Evolutionary conservation across 2,797 vertebrate genomes (phyloP).

Genomic region (Alcedo atthis): DNA sequence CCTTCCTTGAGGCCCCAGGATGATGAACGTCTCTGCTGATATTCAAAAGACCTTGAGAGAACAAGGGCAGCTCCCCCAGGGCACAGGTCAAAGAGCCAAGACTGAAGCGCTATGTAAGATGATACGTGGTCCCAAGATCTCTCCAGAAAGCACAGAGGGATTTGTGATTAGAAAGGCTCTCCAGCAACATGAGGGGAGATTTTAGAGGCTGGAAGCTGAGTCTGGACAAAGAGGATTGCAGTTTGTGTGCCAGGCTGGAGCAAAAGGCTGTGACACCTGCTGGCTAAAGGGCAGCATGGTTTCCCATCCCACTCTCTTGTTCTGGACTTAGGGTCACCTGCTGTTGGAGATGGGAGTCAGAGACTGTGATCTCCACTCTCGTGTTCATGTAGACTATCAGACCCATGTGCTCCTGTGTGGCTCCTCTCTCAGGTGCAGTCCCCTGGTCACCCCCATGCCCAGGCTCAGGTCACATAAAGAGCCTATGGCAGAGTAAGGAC

Average conservation of each 20-base stretch:
- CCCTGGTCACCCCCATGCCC: background rate
- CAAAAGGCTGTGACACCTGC: background rate
- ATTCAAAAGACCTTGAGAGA: slow-evolving; percentile 38
- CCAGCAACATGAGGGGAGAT: background rate
- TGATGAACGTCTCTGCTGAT: slow-evolving; percentile 26
- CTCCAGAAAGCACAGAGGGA: background rate
- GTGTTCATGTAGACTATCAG: background rate
- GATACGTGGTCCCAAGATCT: background rate
- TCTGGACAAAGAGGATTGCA: background rate
- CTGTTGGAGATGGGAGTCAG: background rate
- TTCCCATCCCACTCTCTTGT: background rate
- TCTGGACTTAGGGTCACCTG: background rate
- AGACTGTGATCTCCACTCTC: background rate
- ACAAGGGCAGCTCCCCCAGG: slow-evolving; percentile 6
- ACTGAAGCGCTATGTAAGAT: background rate
- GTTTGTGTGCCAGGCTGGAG: background rate
- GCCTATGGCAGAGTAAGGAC: background rate
- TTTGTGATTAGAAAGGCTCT: background rate
- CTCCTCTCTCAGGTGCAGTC: background rate
- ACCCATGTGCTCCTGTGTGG: accelerated
- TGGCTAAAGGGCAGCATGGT: background rate
- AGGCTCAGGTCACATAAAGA: no score
- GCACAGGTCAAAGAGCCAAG: slow-evolving; percentile 28
- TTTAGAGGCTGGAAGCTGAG: background rate
- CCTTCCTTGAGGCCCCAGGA: background rate